Conservation (phyloP, 2,797 vertebrate genomes). For the Characodon lateralis region DNA sequence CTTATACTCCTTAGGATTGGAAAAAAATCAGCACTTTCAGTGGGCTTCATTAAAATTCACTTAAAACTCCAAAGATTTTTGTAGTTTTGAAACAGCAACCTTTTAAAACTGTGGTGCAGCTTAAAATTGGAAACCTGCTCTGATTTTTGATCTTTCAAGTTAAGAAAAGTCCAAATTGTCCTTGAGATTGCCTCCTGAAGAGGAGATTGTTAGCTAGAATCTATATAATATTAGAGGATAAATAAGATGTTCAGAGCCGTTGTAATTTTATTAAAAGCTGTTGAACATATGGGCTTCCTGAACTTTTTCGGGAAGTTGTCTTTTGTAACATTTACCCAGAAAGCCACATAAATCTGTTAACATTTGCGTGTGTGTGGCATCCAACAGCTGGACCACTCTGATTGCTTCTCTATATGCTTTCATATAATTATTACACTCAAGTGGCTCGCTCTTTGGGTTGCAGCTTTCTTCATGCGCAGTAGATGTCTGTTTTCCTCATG, state of each 20-base stretch:
- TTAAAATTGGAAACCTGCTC: too few species aligned
- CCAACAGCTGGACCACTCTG: constrained; percentile 56
- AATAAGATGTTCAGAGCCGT: not conserved
- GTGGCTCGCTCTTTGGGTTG: constrained; percentile 21
- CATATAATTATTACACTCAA: constrained; percentile 49
- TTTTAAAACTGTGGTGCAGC: too few species aligned
- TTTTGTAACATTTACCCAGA: constrained; percentile 52
- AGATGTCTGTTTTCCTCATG: constrained; percentile 32
- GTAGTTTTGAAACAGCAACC: not conserved
- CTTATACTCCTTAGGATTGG: not conserved
- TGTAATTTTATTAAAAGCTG: constrained; percentile 63
- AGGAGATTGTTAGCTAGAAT: not conserved
- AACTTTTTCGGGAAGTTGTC: constrained; percentile 52
- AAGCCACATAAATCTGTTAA: constrained; percentile 33
- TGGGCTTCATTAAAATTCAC: not conserved
- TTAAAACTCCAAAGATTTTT: not conserved
- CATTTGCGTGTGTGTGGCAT: constrained; percentile 26
- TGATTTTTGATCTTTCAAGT: too few species aligned
- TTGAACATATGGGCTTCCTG: constrained; percentile 53
- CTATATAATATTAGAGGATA: not conserved
- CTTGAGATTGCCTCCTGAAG: not conserved
- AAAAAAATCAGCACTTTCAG: too few species aligned
- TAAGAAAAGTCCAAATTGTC: not conserved
- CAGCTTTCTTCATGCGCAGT: constrained; percentile 36
- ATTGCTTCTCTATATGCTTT: constrained; percentile 31